phyloP scores from a whole-genome alignment of 2,888 invertebrate genomes.

The Pseudoips prasinana region DNA sequence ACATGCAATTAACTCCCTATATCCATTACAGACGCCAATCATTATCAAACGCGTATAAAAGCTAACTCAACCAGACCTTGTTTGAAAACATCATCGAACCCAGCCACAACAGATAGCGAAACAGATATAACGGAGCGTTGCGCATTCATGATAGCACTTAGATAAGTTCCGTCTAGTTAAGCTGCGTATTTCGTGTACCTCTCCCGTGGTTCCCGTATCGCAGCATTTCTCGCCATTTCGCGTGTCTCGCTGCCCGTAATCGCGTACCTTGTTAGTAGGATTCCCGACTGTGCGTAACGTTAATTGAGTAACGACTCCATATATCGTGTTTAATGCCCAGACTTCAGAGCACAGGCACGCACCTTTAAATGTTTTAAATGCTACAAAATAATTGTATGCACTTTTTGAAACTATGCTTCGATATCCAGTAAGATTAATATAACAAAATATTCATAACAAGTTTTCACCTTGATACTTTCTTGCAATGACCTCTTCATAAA shows the following conservation, averaged over 20 bases:
- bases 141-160: constrained; percentile 57
- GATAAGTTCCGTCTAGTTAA: constrained; percentile 57
- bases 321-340: constrained; percentile 43
- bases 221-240: constrained; percentile 36
- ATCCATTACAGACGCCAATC: constrained; percentile 12
- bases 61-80: constrained; percentile 17
- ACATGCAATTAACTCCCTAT: no score
- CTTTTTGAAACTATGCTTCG: no score
- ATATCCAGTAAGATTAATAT: no score
- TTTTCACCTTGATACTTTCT: no score
- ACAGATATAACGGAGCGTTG: constrained; percentile 36
- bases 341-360: no score
- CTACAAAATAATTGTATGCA: no score
- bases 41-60: no score
- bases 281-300: constrained; percentile 46
- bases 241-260: constrained; percentile 33
- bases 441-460: no score
- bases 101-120: constrained; percentile 21
- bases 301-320: constrained; percentile 59
- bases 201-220: constrained; percentile 42
- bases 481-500: no score
- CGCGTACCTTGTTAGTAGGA: constrained; percentile 56
- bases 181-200: constrained; percentile 3
- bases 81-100: constrained; percentile 23
- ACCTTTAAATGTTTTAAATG: no score